phyloP scores from a whole-genome alignment of 1,140 invertebrate species.

The Trissolcus basalis region DNA sequence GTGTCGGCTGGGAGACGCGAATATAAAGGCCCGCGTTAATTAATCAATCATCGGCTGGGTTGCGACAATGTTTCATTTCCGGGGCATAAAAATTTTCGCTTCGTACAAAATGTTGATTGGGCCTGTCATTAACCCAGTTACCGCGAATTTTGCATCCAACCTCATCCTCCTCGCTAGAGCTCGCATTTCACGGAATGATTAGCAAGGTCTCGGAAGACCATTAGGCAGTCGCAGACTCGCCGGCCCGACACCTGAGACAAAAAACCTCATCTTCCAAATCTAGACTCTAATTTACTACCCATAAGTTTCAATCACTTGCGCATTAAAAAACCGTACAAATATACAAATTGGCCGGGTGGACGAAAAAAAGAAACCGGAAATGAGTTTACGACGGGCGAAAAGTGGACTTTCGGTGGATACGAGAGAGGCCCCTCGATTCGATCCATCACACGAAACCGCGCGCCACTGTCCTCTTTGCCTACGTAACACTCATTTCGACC shows the following conservation, averaged over 20 bases:
- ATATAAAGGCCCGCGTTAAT: constrained; percentile 12
- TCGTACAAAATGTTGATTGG: neutral
- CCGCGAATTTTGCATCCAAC: neutral
- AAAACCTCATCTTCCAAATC: constrained; percentile 40
- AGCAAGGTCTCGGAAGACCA: constrained; percentile 37
- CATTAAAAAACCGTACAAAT: constrained; percentile 44
- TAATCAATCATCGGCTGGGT: constrained; percentile 13
- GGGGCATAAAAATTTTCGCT: neutral
- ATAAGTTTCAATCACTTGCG: constrained; percentile 48
- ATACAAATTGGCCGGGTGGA: constrained; percentile 37
- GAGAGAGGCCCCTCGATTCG: constrained; percentile 28
- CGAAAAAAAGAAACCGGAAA: constrained; percentile 44
- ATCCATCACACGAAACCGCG: constrained; percentile 43
- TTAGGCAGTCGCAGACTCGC: constrained; percentile 17
- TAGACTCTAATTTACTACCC: constrained; percentile 45
- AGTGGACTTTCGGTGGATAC: constrained; percentile 31
- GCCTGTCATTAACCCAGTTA: constrained; percentile 28
- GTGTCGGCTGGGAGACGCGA: neutral
- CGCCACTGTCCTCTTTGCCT: constrained; percentile 66
- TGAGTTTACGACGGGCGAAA: constrained; percentile 37
- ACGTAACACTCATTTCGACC: constrained; percentile 70
- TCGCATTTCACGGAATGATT: constrained; percentile 42
- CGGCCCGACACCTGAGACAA: constrained; percentile 25
- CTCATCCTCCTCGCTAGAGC: constrained; percentile 5
- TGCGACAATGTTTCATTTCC: neutral